Percentiles rank a stretch among this genome's conserved stretches.
These are phyloP conservation scores for Tuta absoluta DNA, from an alignment of 2,888 invertebrate genomes.

Conservation along the genomic window DNA sequence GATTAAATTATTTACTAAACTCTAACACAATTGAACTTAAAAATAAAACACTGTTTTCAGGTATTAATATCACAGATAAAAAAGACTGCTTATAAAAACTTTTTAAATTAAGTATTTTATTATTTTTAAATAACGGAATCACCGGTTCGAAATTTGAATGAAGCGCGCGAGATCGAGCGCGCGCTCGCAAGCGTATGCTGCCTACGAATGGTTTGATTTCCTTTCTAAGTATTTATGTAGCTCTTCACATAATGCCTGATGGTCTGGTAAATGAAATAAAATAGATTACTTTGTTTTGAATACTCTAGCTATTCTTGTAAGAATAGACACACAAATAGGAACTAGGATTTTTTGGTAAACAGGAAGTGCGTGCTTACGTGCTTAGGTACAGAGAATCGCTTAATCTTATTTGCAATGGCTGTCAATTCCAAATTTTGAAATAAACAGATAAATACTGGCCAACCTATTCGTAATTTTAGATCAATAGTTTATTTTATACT, in stretches of 20 bases:
- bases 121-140: constrained; percentile 8
- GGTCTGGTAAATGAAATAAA: constrained; percentile 5
- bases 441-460: too few species aligned
- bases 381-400: too few species aligned
- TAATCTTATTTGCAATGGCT: too few species aligned
- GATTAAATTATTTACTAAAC: constrained; percentile 25
- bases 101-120: background rate
- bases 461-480: too few species aligned
- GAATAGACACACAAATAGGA: too few species aligned
- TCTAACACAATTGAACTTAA: constrained; percentile 13
- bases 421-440: too few species aligned
- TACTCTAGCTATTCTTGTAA: too few species aligned
- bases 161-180: background rate
- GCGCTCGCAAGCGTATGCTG: constrained; percentile 30
- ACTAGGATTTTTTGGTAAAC: too few species aligned
- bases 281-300: background rate
- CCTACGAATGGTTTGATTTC: constrained; percentile 38
- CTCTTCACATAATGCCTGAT: constrained; percentile 2
- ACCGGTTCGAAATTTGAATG: constrained; percentile 17
- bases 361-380: too few species aligned
- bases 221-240: constrained; percentile 10
- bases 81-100: background rate
- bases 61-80: constrained; percentile 22
- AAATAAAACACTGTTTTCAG: constrained; percentile 3
- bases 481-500: too few species aligned